phyloP scores from a whole-genome alignment of 2,113 vertebrate species.

The Budorcas taxicolor region DNA sequence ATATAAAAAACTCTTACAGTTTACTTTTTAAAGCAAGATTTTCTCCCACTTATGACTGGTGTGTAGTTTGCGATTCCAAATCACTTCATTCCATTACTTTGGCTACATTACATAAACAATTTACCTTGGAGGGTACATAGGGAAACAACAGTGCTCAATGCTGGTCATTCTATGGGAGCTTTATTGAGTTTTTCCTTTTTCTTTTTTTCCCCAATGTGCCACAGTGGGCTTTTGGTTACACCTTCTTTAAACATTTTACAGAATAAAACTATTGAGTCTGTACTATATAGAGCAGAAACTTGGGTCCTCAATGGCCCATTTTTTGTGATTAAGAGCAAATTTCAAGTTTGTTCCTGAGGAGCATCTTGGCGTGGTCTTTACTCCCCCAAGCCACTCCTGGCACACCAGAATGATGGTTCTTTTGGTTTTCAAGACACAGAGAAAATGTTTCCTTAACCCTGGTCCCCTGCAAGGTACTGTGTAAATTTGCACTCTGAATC shows the following conservation, averaged over 20 bases:
- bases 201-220: neutral
- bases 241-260: neutral
- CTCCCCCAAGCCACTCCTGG: fast-evolving
- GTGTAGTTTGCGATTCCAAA: neutral
- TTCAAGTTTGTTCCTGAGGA: neutral
- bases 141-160: neutral
- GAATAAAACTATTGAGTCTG: neutral
- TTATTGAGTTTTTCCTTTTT: neutral
- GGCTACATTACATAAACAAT: neutral
- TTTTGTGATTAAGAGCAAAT: neutral
- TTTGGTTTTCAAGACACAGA: neutral
- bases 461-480: neutral
- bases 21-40: neutral
- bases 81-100: neutral
- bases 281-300: neutral
- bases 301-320: neutral
- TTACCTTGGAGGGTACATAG: neutral
- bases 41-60: neutral
- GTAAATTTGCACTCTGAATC: neutral
- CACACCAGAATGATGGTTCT: neutral
- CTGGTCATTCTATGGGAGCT: neutral
- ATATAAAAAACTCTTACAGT: neutral
- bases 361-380: neutral
- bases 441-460: neutral
- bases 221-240: neutral